Base-by-base conservation (phyloP, 2,113 vertebrate species). In the Leptocoma aspasia region DNA sequence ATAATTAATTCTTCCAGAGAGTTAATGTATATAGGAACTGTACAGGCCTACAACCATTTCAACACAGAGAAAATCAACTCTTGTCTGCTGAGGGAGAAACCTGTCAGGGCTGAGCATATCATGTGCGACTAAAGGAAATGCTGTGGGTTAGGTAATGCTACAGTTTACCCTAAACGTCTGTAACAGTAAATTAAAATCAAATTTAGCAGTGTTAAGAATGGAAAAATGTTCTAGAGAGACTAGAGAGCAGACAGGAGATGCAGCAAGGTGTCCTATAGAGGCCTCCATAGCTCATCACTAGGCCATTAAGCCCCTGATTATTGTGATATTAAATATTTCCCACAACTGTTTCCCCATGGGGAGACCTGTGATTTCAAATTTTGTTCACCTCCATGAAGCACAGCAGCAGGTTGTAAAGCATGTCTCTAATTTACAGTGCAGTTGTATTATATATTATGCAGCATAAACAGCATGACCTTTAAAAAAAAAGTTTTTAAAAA, bases 401-500 rank as follows among this genome's bases (percentile, higher is more conserved):
- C 87, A 94, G 53, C 66, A 84, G 82, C 65, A 93, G 73, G 79
- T 64, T 76, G 45, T 83, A 96, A 94, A 96, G 42, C 45, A 69
- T 35, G 18, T 82, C 91, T 87, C 65, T 86, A 89, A 95, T 96
- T 94, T 95, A 93, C 86, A 70, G 68, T 82, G 61, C 63, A 91
- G 73, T 54, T 88, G n/a, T 86, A 78, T 90, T 90, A 45, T 63
- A 82, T 86, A 95, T 92, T 93, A 90, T 52, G 50, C 86, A 91
- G 69, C 89, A 92, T 91, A 91, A 96, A 90, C 77, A 96, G 82
- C 50, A 41, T 90, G 86, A 95, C 97, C 92, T 97, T 97, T 97
- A 59, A 70, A 93, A 82, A 70, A 79, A 52, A 89, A 59, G 49
- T 95, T 95, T 92, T 78, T 28, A 20, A 93, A 88, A 96, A 95